Conservation (phyloP, 2,797 vertebrate genomes). For the Catharus ustulatus region DNA sequence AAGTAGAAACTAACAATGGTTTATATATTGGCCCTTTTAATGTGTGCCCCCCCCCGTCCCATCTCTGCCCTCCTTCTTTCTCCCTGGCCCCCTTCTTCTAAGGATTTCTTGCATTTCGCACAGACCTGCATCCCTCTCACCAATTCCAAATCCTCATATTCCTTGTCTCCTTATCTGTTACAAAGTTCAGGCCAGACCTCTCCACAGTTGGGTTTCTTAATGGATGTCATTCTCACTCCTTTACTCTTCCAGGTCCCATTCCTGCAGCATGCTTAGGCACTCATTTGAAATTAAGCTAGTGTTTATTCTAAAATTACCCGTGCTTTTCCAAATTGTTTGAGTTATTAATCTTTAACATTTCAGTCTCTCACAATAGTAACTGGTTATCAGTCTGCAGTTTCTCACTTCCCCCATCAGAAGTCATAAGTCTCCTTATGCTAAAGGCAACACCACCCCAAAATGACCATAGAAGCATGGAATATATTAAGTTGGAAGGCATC, state of each 20-base stretch:
- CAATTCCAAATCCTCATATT: neutral
- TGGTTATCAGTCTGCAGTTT: neutral
- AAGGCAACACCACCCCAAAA: neutral
- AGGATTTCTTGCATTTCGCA: neutral
- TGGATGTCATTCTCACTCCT: neutral
- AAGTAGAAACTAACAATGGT: neutral
- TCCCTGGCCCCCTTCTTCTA: neutral
- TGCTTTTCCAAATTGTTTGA: neutral
- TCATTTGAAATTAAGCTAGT: neutral
- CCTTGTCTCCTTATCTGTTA: neutral
- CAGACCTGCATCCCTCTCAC: neutral
- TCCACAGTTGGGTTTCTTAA: neutral
- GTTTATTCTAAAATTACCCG: neutral
- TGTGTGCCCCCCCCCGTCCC: fast-evolving
- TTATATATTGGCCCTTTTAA: neutral
- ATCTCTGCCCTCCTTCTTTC: neutral
- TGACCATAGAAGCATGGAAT: neutral
- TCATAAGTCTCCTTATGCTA: neutral
- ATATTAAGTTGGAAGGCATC: neutral
- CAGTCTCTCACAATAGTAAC: neutral
- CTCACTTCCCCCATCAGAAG: neutral
- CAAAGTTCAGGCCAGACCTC: neutral
- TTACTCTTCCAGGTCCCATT: neutral
- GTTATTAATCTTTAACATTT: neutral
- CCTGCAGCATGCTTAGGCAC: neutral